Percentiles rank a stretch among this genome's conserved stretches.
These are phyloP conservation scores for Equus quagga DNA, from an alignment of 2,113 vertebrate genomes.

Conservation along the genomic window DNA sequence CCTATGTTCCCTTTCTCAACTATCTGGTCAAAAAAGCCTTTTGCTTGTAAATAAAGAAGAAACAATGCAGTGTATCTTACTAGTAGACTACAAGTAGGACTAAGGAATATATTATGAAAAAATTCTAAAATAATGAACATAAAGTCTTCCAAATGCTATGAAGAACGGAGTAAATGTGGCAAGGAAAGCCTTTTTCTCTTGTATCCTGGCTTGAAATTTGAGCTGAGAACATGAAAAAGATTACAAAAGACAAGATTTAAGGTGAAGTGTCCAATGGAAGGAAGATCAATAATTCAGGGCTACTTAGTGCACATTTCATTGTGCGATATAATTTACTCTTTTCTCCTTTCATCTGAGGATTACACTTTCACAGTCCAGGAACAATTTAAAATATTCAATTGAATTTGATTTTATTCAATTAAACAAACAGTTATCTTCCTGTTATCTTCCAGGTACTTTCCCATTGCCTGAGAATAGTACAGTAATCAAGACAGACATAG, in stretches of 20 bases:
- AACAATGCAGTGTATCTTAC: neutral
- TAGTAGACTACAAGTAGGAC: neutral
- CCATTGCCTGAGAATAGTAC: neutral
- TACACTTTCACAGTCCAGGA: neutral
- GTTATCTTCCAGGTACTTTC: neutral
- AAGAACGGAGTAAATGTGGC: neutral
- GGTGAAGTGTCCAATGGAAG: neutral
- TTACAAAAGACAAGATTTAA: neutral
- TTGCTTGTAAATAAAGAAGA: neutral
- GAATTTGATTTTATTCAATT: conserved; percentile 57
- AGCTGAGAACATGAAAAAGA: neutral
- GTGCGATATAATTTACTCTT: neutral
- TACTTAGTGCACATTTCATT: conserved; percentile 34
- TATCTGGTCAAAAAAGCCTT: neutral
- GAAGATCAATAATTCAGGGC: neutral
- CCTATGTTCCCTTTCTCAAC: neutral
- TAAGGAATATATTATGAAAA: neutral
- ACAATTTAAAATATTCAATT: conserved; percentile 2
- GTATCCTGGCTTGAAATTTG: neutral
- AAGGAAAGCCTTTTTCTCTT: neutral
- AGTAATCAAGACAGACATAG: conserved; percentile 18
- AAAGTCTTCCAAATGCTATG: neutral
- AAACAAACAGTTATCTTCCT: conserved; percentile 27
- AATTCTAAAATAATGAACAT: neutral
- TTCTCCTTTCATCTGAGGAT: conserved; percentile 29